Evolutionary conservation across 2,113 vertebrate genomes (phyloP), one percentile per base, ranked within the genome.

Genomic region (Ascaphus truei): DNA sequence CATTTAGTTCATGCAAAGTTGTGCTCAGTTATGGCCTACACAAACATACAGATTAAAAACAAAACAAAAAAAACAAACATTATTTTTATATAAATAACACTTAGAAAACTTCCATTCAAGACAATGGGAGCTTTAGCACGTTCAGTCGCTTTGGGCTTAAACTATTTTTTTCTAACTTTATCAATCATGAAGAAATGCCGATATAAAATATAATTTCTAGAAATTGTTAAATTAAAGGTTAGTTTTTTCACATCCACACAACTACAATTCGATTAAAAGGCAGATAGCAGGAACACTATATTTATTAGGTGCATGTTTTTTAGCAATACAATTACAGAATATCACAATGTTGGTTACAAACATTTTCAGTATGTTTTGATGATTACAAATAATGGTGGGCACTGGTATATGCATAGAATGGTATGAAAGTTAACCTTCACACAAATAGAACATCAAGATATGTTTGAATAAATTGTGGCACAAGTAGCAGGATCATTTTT

Each of bases 281-380:
- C 63, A 73, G 31, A 74, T 61, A 80, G 83, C 83, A 34, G 85
- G 84, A 90, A 87, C 88, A 91, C 88, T 88, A 76, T 83, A 86
- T 92, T 92, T 92, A 91, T 90, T 91, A 83, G 79, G 78, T 85
- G 85, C 84, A 77, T 86, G 29, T 18, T 83, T 77, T 86, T 77
- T 75, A 89, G 85, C 89, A 89, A 84, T 91, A 93, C 91, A 91
- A 59, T 88, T 92, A 93, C 91, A 92, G 85, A 89, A 85, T 87
- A 91, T 90, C 91, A 93, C 89, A 91, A 91, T 88, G 90, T 85
- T 87, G 87, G 86, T 89, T 92, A 93, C 91, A 94, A 90, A 92
- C 89, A 90, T 65, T 82, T 81, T 86, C 83, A 76, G 86, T 84
- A 85, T 89, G 90, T 79, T 81, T 84, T 76, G 76, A 83, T 85